Evolutionary conservation across 2,888 invertebrate species (phyloP), one percentile per base, ranked within the genome.

Genomic region (Ennomos fuscantarius): DNA sequence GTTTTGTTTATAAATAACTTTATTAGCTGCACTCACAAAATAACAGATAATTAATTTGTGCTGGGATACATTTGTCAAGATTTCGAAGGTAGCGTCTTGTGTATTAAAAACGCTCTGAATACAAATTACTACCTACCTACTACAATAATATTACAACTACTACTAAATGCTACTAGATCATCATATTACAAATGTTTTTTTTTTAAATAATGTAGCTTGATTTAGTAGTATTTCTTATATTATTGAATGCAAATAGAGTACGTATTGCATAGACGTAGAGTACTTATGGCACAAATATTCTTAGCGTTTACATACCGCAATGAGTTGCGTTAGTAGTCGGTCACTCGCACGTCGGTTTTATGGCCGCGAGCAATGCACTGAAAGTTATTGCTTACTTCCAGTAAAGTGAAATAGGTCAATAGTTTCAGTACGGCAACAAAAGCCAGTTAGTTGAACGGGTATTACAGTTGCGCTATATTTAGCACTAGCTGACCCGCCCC

Each of bases 321-420:
- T 62, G 70, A 62, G 60, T 70, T 70, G 65, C 72, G 65, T 66
- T 73, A 65, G 78, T 73, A 68, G 74, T 75, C 74, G 74, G 82
- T 82, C 80, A 81, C 81, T 81, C 83, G 79, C 77, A 72, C 77
- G 79, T 76, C 78, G 76, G 78, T 86, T 89, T 90, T 86, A 90
- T 84, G 79, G 76, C 79, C 71, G 77, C 82, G 82, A 84, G 80
- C 85, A 75, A 76, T 87, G 87, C 85, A 83, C 87, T 88, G 89
- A 90, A 90, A 89, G 87, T 92, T 89, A 91, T 89, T 84, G 84
- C 89, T 87, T 88, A 87, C 86, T 89, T 89, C 90, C 89, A 91
- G 91, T 86, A 87, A 89, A 82, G 84, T 83, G 81, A 92, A 89
- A 89, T 92, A 89, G 91, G 91, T 92, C 91, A 92, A 91, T 91